A percentile compares a stretch with the other conserved stretches of the same genome.
Evolutionary conservation across 2,888 invertebrate genomes (phyloP).

Genomic region (Agriopis aurantiaria): DNA sequence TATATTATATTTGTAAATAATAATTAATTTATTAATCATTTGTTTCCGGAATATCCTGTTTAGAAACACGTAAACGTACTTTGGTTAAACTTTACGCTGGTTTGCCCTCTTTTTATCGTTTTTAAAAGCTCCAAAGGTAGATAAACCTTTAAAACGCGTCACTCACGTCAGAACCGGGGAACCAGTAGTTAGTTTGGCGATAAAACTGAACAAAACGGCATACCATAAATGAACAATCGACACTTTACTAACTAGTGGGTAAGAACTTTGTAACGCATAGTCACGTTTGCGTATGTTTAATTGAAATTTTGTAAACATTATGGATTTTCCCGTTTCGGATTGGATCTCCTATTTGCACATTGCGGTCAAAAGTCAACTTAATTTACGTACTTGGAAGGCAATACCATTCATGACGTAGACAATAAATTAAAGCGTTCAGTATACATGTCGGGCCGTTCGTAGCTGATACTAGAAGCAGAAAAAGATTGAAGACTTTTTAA

Average conservation of each 20-base stretch:
- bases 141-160: neutral
- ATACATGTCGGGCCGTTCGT: too few species aligned
- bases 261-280: neutral
- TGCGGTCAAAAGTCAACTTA: neutral
- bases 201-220: too few species aligned
- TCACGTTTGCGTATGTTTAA: constrained; percentile 1
- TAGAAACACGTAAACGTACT: neutral
- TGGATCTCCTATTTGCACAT: neutral
- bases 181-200: neutral
- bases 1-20: neutral
- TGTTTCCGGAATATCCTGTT: neutral
- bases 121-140: neutral
- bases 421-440: neutral
- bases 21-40: neutral
- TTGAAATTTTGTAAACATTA: neutral
- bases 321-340: neutral
- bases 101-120: neutral
- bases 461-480: too few species aligned
- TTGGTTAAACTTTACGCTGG: neutral
- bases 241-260: neutral
- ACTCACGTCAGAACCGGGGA: neutral
- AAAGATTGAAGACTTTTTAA: too few species aligned
- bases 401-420: neutral
- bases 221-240: neutral
- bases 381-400: neutral